Evolutionary conservation across 2,888 invertebrate genomes (phyloP), one percentile per base, ranked within the genome.

Genomic region (Brassicogethes aeneus): DNA sequence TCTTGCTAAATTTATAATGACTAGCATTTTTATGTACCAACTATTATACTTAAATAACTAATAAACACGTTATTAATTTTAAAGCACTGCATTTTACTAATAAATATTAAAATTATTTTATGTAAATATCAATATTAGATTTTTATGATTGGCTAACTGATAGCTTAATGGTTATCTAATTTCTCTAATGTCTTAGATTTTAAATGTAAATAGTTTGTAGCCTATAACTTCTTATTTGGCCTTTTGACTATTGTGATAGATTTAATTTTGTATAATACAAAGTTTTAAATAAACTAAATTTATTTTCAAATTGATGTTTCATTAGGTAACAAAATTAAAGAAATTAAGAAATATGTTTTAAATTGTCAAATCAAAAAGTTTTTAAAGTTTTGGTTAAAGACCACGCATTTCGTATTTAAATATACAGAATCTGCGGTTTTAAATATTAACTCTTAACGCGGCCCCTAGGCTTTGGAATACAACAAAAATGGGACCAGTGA

Each of bases 1-100:
- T 77, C 74, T 49, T 82, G 74, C 59, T 75, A 72, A 69, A 52
- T 15, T 13, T 12, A 15, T n/a, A n/a, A 10, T 14, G 29, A 13
- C n/a, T n/a, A n/a, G 33, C 5, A 14, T 3, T 34, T 34, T 10
- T 3, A 8, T 34, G 15, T 15, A 13, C 3, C n/a, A 32, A 32
- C n/a, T 10, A 14, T 32, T 5, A 3, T 32, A 5, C 3, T 32
- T 13, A 10, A 29, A n/a, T 29, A n/a, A 33, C 33, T 3, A 33
- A 33, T n/a, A 33, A 34, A 15, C 15, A 10, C 10, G 34, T 34
- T 14, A 12, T 15, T 13, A 15, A 34, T 3, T 15, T 14, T 14
- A 14, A 33, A 33, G n/a, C n/a, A 8, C n/a, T 8, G 12, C 12
- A 33, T 33, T 14, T 34, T 13, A 23, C 23, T 23, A 23, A 23